Base-by-base conservation (phyloP, 2,888 invertebrate species). In the Leptinotarsa haldemani region DNA sequence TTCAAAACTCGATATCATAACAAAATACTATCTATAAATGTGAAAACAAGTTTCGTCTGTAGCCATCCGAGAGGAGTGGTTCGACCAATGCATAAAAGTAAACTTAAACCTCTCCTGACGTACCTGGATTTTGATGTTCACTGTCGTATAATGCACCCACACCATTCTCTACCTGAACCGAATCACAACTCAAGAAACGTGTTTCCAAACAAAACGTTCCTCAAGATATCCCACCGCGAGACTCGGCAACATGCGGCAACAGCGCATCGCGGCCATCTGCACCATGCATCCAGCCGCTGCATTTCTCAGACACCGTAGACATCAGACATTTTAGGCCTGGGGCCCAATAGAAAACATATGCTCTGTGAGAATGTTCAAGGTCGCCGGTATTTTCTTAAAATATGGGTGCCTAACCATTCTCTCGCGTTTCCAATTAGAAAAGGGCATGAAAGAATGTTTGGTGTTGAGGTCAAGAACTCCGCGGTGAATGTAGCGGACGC, bases 301-400 rank as follows among this genome's bases (percentile, higher is more conserved):
- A 40, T 61, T 61, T 61, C 61, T 61, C 65, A 69, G 58, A 69
- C 61, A 47, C 53, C 56, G 65, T 47, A 53, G 65, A 66, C 71
- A 47, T 65, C 71, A 71, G 71, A 66, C 61, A 66, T 58, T 30
- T 58, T 61, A 18, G 22, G 61, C 71, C 65, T 58, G 71, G 58
- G 71, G 71, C 53, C 65, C 71, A 25, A 67, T 71, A 71, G 71
- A 71, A 71, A 71, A 71, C 67, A 71, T 71, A 71, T 71, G 71
- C 66, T 71, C 50, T 20, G 66, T 66, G 53, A 67, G 67, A 71
- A 71, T 71, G 67, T 20, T 71, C 71, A 71, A 71, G 71, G 71
- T 71, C 71, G 40, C 47, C 25, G 30, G 71, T 12, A 7, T 71
- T 66, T 71, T 67, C 71, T 71, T 61, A 48, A 56, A 66, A 66